Evolutionary conservation across 2,888 invertebrate species (phyloP).

Genomic region (Torymus aiolomorphi): DNA sequence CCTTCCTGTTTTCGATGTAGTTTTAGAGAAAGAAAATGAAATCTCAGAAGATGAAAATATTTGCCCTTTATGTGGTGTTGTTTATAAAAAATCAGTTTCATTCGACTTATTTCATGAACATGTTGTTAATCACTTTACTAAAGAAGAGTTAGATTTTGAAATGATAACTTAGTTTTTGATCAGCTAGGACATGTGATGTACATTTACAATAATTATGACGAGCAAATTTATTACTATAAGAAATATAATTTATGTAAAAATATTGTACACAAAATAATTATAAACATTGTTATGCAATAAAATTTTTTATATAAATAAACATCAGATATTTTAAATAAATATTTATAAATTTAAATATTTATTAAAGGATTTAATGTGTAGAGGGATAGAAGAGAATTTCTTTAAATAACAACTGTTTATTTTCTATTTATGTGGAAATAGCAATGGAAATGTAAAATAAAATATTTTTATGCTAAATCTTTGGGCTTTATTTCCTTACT

Average conservation of each 20-base stretch:
- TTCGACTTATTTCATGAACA: slow-evolving; percentile 85
- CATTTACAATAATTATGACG: too few species aligned
- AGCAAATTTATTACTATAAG: too few species aligned
- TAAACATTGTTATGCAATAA: too few species aligned
- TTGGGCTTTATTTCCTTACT: slow-evolving; percentile 81
- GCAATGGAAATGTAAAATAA: slow-evolving; percentile 9
- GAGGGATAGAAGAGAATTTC: not conserved
- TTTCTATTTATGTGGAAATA: slow-evolving; percentile 46
- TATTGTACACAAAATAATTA: too few species aligned
- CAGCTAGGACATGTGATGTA: too few species aligned
- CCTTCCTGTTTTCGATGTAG: slow-evolving; percentile 61
- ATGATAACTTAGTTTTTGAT: not conserved
- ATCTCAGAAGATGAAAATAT: slow-evolving; percentile 77
- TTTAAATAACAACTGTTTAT: slow-evolving; percentile 32
- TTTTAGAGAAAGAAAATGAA: slow-evolving; percentile 66
- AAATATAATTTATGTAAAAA: too few species aligned
- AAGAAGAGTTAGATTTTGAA: slow-evolving; percentile 69
- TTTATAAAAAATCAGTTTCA: slow-evolving; percentile 78
- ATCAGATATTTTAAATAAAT: too few species aligned
- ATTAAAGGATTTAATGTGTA: not conserved
- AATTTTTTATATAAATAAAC: too few species aligned
- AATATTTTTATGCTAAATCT: slow-evolving; percentile 79
- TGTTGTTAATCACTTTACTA: slow-evolving; percentile 88
- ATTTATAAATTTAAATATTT: slow-evolving; percentile 2
- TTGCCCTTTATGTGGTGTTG: slow-evolving; percentile 86